Conservation (phyloP, 2,113 vertebrate species). For the Actenoides hombroni region DNA sequence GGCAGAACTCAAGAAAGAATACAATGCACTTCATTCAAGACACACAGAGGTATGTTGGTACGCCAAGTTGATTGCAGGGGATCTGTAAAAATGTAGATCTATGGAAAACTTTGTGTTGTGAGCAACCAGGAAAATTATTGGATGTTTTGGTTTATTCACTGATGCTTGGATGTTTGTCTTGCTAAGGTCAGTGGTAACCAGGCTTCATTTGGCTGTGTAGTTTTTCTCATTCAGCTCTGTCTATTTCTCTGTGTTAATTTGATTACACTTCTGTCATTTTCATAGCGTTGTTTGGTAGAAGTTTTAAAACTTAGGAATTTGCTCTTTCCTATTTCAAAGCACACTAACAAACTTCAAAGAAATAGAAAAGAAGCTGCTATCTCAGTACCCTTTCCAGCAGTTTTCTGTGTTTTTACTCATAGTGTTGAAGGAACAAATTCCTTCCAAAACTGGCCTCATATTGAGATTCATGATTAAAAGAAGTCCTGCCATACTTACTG, state of each 20-base stretch:
- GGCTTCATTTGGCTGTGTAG: not conserved
- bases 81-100: not conserved
- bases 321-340: not conserved
- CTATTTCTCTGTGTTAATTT: not conserved
- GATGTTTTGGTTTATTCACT: not conserved
- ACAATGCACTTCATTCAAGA: slow-evolving; percentile 91
- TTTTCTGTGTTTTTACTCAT: not conserved
- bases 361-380: not conserved
- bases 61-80: not conserved
- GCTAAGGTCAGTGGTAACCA: not conserved
- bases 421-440: not conserved
- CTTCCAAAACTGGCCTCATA: not conserved
- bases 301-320: not conserved
- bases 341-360: not conserved
- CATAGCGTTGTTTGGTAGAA: not conserved
- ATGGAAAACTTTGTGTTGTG: not conserved
- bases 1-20: slow-evolving; percentile 95
- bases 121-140: not conserved
- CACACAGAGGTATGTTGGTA: slow-evolving; percentile 89
- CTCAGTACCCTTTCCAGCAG: not conserved
- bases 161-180: not conserved
- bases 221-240: not conserved
- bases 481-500: not conserved
- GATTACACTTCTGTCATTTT: not conserved
- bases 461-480: not conserved